Percentiles rank a stretch among this genome's conserved stretches.
phyloP scores from a whole-genome alignment of 1,140 invertebrate genomes.

The Drosophila lacertosa region DNA sequence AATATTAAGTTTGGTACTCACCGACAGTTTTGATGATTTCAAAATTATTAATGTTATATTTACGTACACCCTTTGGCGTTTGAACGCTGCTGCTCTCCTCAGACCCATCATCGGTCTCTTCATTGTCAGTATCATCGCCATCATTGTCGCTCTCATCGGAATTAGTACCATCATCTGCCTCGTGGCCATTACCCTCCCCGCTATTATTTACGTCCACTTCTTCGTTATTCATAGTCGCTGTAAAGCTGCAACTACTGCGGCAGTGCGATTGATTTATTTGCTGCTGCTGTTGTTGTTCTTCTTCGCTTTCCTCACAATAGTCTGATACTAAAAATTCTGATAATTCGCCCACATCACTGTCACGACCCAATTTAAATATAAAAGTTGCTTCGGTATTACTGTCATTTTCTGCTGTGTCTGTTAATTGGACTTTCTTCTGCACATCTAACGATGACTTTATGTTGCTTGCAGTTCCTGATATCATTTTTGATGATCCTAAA shows the following conservation, averaged over 20 bases:
- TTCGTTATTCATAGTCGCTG: constrained; percentile 49
- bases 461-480: constrained; percentile 56
- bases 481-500: constrained; percentile 56
- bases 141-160: constrained; percentile 76
- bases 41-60: constrained; percentile 90
- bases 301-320: constrained; percentile 72
- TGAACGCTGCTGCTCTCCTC: constrained; percentile 85
- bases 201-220: constrained; percentile 56
- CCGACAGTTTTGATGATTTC: constrained; percentile 93
- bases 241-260: constrained; percentile 52
- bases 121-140: constrained; percentile 78
- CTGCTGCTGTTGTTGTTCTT: constrained; percentile 45
- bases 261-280: constrained; percentile 31
- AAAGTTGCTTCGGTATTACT: constrained; percentile 74
- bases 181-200: constrained; percentile 52
- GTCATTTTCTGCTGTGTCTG: constrained; percentile 45
- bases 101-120: constrained; percentile 72
- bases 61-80: constrained; percentile 87
- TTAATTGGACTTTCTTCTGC: constrained; percentile 53
- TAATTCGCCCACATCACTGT: constrained; percentile 53
- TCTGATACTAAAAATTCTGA: constrained; percentile 81
- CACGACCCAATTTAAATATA: constrained; percentile 72
- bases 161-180: constrained; percentile 63
- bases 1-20: constrained; percentile 84
- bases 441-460: constrained; percentile 48